Conservation (phyloP, 2,797 vertebrate species). For the Acrossocheilus wenchowensis region DNA sequence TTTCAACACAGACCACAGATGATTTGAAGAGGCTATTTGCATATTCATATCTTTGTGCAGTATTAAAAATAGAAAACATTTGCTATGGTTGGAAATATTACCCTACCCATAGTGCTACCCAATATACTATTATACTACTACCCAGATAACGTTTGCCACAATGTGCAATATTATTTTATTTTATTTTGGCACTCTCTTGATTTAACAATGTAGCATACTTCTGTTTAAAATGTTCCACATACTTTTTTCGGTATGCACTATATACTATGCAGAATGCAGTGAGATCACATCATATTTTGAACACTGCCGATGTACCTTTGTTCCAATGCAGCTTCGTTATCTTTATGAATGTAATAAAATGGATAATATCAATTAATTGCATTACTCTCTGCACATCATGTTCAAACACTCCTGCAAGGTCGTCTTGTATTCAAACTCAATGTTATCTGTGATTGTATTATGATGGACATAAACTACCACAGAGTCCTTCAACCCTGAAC, state of each 20-base stretch:
- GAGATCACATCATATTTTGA: background rate
- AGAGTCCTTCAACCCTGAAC: background rate
- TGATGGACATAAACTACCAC: background rate
- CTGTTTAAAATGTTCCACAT: background rate
- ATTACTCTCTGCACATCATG: background rate
- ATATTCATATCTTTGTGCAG: constrained; percentile 39
- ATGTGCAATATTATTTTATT: background rate
- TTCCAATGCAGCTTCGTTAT: background rate
- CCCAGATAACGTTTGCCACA: background rate
- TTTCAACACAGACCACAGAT: constrained; percentile 17
- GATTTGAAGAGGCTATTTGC: constrained; percentile 35
- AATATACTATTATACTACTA: background rate
- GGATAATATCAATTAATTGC: background rate
- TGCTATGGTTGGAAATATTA: background rate
- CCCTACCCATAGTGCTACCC: background rate
- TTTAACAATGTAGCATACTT: background rate
- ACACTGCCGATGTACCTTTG: background rate
- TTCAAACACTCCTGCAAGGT: background rate
- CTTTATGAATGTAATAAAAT: background rate
- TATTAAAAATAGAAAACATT: constrained; percentile 21
- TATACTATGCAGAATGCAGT: background rate
- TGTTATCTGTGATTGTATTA: background rate
- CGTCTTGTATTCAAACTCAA: background rate
- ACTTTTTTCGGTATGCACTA: background rate
- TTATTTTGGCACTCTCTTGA: background rate